Evolutionary conservation across 2,888 invertebrate genomes (phyloP).

Genomic region (Aleiodes alternator): DNA sequence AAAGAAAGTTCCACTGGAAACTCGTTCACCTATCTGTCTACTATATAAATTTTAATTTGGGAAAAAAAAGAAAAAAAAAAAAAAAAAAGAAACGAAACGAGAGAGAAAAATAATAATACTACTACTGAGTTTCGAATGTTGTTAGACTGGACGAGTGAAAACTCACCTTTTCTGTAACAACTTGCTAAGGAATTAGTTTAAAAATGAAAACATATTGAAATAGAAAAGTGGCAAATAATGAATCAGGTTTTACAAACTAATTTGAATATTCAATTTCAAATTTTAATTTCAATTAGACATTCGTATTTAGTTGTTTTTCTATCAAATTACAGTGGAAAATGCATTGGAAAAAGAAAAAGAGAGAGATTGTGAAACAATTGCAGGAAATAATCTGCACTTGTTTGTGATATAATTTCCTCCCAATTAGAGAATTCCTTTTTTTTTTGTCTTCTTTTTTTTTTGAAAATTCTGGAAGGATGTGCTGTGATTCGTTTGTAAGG

Average conservation of each 20-base stretch:
- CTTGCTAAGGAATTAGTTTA: neutral
- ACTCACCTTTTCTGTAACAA: neutral
- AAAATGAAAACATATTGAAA: neutral
- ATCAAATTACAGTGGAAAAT: neutral
- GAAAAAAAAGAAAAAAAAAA: neutral
- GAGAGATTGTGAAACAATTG: neutral
- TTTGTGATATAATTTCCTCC: neutral
- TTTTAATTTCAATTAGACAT: neutral
- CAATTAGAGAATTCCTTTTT: neutral
- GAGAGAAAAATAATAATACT: neutral
- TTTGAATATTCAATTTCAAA: neutral
- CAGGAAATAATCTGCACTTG: neutral
- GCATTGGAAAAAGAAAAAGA: neutral
- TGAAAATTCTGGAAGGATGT: constrained; percentile 17
- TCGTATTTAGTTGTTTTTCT: neutral
- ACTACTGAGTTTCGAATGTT: constrained; percentile 1
- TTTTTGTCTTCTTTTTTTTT: neutral
- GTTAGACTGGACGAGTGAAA: constrained; percentile 23
- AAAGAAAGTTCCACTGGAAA: too few relatives aligned
- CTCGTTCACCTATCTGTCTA: neutral
- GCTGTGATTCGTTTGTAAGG: constrained; percentile 36
- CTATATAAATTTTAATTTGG: constrained; percentile 6
- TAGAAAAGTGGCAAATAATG: neutral
- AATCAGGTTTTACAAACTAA: neutral
- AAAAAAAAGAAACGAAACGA: neutral